These are phyloP conservation scores for Chondrilla cf. caribensis DNA, from an alignment of 37 sponge, comb jelly and placozoan genomes.

Conservation along the genomic window DNA sequence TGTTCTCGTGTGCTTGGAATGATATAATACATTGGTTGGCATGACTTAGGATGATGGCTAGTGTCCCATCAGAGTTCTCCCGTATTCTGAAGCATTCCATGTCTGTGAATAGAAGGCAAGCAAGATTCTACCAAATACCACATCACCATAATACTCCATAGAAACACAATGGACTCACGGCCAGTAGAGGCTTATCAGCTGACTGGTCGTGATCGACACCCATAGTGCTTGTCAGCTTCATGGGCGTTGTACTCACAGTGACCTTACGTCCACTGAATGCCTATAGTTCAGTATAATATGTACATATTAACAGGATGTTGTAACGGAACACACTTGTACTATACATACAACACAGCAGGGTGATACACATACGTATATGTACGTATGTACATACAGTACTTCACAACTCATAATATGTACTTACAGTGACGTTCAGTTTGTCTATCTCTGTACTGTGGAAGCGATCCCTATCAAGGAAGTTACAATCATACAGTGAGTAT, in stretches of 20 bases:
- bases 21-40: too few species aligned
- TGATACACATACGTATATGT: not conserved
- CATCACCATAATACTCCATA: not conserved
- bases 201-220: not conserved
- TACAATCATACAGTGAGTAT: too few species aligned
- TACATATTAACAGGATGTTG: too few species aligned
- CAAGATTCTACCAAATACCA: not conserved
- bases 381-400: not conserved
- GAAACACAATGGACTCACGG: not conserved
- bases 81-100: slow-evolving; percentile 22
- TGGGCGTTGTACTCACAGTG: slow-evolving; percentile 61
- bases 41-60: not conserved
- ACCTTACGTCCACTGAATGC: slow-evolving; percentile 78
- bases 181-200: not conserved
- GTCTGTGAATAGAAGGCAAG: not conserved
- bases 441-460: slow-evolving; percentile 39
- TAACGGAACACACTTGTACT: too few species aligned
- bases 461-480: slow-evolving; percentile 36
- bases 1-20: too few species aligned
- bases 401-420: too few species aligned
- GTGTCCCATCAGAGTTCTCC: slow-evolving; percentile 18
- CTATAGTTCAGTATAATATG: too few species aligned
- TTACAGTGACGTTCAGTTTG: slow-evolving; percentile 61
- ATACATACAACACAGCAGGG: too few species aligned
- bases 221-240: slow-evolving; percentile 45